Evolutionary conservation across 2,888 invertebrate species (phyloP).

Genomic region (Apotomis betuletana): DNA sequence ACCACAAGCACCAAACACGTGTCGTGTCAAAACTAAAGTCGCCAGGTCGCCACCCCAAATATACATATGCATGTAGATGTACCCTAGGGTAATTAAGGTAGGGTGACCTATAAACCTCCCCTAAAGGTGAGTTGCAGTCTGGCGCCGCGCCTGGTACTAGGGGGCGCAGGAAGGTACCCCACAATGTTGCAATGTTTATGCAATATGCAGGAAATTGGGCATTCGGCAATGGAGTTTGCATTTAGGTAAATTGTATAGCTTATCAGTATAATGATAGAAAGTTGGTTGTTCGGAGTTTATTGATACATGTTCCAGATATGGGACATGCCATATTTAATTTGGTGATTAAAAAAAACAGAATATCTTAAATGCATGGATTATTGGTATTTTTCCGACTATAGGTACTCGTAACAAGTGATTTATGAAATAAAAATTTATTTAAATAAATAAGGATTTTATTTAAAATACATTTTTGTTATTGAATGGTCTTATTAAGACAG

Average conservation of each 20-base stretch:
- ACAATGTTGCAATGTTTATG: slow-evolving; percentile 40
- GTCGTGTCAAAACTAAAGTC: no score
- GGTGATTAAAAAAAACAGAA: no score
- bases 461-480: no score
- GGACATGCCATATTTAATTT: no score
- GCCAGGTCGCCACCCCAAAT: not conserved
- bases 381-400: no score
- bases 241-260: not conserved
- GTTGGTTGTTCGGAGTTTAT: not conserved
- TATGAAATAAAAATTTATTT: no score
- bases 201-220: slow-evolving; percentile 35
- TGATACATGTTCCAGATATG: not conserved
- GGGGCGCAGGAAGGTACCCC: slow-evolving; percentile 43
- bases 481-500: no score
- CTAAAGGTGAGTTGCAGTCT: slow-evolving; percentile 54
- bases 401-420: no score
- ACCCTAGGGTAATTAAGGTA: slow-evolving; percentile 33
- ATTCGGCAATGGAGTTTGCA: slow-evolving; percentile 39
- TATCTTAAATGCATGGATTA: no score
- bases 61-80: slow-evolving; percentile 24
- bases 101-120: slow-evolving; percentile 39
- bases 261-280: not conserved
- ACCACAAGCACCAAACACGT: no score
- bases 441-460: no score
- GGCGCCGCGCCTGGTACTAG: slow-evolving; percentile 61